These are phyloP conservation scores for Orius laevigatus DNA, from an alignment of 1,140 invertebrate species.

Conservation along the genomic window DNA sequence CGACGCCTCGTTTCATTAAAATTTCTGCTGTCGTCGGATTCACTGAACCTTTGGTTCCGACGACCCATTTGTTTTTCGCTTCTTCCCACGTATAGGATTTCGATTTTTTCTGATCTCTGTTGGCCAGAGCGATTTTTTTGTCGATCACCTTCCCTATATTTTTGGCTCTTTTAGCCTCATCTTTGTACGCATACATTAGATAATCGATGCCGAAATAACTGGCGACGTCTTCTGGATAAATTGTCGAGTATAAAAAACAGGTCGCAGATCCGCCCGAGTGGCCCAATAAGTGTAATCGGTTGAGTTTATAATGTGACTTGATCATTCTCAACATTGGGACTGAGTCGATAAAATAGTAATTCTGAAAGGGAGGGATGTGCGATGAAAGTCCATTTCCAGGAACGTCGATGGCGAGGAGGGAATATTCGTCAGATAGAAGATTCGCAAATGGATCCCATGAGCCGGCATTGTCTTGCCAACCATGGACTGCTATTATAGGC, in stretches of 20 bases:
- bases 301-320: slow-evolving; percentile 60
- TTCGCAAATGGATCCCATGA: slow-evolving; percentile 67
- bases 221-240: slow-evolving; percentile 50
- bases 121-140: slow-evolving; percentile 56
- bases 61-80: slow-evolving; percentile 26
- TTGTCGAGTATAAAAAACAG: slow-evolving; percentile 59
- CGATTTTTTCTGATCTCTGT: slow-evolving; percentile 19
- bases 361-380: slow-evolving; percentile 47
- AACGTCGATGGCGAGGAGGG: slow-evolving; percentile 57
- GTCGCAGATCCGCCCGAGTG: slow-evolving; percentile 66
- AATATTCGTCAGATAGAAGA: slow-evolving; percentile 36
- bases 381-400: slow-evolving; percentile 71
- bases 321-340: slow-evolving; percentile 48
- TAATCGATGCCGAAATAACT: slow-evolving; percentile 17
- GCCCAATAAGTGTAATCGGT: slow-evolving; percentile 54
- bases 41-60: slow-evolving; percentile 50
- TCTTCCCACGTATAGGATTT: slow-evolving; percentile 13
- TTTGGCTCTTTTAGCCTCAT: slow-evolving; percentile 41
- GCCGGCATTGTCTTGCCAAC: slow-evolving; percentile 78
- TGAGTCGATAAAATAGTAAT: slow-evolving; percentile 62
- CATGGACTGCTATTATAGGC: slow-evolving; percentile 65
- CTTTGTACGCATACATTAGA: slow-evolving; percentile 36
- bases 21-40: slow-evolving; percentile 45
- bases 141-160: slow-evolving; percentile 44
- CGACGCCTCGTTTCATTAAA: slow-evolving; percentile 54